Conservation (phyloP, 2,113 vertebrate species). For the Deroptyus accipitrinus region DNA sequence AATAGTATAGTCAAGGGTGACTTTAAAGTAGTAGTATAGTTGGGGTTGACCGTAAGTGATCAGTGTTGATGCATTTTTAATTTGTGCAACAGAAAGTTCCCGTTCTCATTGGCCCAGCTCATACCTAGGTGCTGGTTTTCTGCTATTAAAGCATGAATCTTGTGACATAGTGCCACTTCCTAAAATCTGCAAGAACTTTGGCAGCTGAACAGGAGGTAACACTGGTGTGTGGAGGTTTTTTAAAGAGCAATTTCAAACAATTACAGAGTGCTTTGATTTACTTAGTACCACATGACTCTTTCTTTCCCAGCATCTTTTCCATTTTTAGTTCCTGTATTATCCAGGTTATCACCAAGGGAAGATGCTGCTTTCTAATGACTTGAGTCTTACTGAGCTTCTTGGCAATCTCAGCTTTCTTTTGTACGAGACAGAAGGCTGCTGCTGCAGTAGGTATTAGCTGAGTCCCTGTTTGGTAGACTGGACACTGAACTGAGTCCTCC, state of each 20-base stretch:
- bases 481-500: background rate
- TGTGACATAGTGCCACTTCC: background rate
- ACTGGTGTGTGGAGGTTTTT: background rate
- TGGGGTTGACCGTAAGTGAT: background rate
- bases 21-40: background rate
- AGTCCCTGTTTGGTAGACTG: background rate
- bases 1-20: background rate
- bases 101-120: background rate
- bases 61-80: background rate
- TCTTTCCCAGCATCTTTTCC: background rate
- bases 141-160: background rate
- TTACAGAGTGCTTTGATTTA: constrained; percentile 2
- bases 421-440: background rate
- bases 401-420: background rate
- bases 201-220: background rate
- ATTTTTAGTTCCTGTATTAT: background rate
- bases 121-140: background rate
- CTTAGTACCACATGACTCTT: background rate
- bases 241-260: background rate
- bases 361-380: background rate
- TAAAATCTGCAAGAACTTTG: background rate
- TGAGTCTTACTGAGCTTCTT: background rate
- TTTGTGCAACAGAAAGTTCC: background rate
- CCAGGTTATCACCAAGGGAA: background rate
- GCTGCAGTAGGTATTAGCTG: background rate